A percentile compares a stretch with the other conserved stretches of the same genome.
Conservation (phyloP, 2,888 invertebrate genomes). For the Ashinkailepas kermadecensis region DNA sequence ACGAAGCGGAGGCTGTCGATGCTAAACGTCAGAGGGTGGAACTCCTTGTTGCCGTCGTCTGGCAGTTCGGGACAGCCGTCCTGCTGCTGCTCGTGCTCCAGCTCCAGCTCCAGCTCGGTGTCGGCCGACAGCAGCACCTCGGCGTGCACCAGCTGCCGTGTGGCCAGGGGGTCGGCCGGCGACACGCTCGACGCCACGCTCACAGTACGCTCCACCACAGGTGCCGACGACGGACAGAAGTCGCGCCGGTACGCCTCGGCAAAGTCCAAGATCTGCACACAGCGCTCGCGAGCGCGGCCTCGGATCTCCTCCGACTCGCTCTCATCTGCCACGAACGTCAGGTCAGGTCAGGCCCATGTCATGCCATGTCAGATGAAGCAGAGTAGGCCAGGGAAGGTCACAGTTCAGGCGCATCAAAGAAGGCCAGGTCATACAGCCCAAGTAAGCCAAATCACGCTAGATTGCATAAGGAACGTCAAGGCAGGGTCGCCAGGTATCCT, state of each 20-base stretch:
- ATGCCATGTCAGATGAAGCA: too few species aligned
- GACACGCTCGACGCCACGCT: conserved; percentile 12
- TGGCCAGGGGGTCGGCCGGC: background rate
- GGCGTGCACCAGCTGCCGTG: background rate
- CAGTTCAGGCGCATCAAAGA: too few species aligned
- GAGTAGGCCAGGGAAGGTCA: too few species aligned
- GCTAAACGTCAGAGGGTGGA: background rate
- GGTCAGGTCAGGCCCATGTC: too few species aligned
- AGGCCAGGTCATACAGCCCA: too few species aligned
- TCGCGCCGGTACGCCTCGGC: conserved; percentile 17
- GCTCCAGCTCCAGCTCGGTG: background rate
- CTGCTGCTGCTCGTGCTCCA: background rate
- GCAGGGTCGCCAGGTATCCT: too few species aligned
- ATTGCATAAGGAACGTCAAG: too few species aligned
- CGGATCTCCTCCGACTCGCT: background rate
- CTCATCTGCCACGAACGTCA: background rate
- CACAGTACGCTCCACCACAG: background rate
- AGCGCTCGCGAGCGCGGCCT: background rate
- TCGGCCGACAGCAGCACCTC: background rate
- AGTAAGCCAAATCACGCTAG: too few species aligned
- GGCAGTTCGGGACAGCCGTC: background rate
- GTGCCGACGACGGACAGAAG: background rate
- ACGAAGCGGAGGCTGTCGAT: conserved; percentile 15
- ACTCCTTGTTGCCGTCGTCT: background rate
- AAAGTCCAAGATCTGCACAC: background rate